Conservation (phyloP, 2,797 vertebrate species). For the Capromys pilorides region DNA sequence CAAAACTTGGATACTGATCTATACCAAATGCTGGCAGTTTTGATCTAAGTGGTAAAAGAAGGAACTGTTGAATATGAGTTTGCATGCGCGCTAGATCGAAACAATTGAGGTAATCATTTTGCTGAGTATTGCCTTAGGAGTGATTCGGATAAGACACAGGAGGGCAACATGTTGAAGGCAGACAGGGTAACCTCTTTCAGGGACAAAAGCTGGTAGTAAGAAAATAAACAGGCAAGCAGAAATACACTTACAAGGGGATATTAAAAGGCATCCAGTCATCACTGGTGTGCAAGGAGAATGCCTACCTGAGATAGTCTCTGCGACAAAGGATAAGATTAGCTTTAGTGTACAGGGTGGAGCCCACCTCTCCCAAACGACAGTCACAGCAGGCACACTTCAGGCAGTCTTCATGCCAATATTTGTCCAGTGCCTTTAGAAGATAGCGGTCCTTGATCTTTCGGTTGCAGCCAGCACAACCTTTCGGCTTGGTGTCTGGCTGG, state of each 20-base stretch:
- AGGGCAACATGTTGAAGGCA: neutral
- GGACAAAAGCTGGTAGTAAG: neutral
- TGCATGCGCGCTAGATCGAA: neutral
- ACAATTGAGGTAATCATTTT: neutral
- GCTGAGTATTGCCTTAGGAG: neutral
- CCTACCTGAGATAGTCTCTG: conserved; percentile 98
- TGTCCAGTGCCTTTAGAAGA: conserved; percentile 98
- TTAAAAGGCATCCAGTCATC: conserved; percentile 68
- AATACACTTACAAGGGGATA: conserved; percentile 56
- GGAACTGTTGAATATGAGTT: neutral
- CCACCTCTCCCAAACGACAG: conserved; percentile 97
- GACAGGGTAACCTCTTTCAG: conserved; percentile 15
- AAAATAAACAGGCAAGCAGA: neutral
- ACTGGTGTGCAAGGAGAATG: conserved; percentile 48
- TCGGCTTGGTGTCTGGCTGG: conserved; percentile 99
- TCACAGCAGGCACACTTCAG: conserved; percentile 98
- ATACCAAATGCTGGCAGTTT: neutral
- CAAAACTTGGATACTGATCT: neutral
- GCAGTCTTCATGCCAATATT: conserved; percentile 99
- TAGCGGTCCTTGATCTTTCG: conserved; percentile 99
- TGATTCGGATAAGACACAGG: neutral
- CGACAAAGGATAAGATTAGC: conserved; percentile 99
- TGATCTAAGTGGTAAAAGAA: neutral
- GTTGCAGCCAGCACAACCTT: conserved; percentile 99
- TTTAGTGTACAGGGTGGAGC: conserved; percentile 98